Evolutionary conservation across 2,888 invertebrate species (phyloP).

Genomic region (Torymus texanus): DNA sequence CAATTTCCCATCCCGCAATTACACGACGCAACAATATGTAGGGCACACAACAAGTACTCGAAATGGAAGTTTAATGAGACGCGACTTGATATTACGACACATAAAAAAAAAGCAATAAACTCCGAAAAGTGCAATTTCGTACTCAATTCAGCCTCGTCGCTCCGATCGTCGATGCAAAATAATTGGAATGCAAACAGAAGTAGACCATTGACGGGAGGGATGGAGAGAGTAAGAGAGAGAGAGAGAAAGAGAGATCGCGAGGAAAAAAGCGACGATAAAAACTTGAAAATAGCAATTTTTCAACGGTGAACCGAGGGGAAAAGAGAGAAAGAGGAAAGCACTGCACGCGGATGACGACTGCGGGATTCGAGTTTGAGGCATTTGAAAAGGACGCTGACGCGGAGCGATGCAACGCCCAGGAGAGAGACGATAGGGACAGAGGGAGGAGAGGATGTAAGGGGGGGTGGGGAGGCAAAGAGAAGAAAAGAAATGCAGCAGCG

Average conservation of each 20-base stretch:
- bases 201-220: background rate
- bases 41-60: too few relatives aligned
- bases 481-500: background rate
- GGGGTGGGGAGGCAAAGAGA: background rate
- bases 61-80: too few relatives aligned
- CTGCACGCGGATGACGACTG: background rate
- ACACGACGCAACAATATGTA: too few relatives aligned
- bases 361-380: conserved; percentile 1
- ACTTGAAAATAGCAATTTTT: conserved; percentile 19
- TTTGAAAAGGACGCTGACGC: conserved; percentile 27
- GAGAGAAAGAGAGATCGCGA: background rate
- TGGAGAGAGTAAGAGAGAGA: background rate
- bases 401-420: background rate
- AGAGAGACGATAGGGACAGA: background rate
- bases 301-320: background rate
- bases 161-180: conserved; percentile 4
- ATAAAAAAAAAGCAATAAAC: background rate
- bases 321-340: background rate
- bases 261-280: background rate
- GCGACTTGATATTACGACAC: background rate
- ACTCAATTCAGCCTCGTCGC: background rate
- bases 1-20: background rate
- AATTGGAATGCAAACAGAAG: conserved; percentile 9
- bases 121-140: background rate
- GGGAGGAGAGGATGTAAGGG: too few relatives aligned